Evolutionary conservation across 2,888 invertebrate genomes (phyloP).

Genomic region (Epicampocera succincta): DNA sequence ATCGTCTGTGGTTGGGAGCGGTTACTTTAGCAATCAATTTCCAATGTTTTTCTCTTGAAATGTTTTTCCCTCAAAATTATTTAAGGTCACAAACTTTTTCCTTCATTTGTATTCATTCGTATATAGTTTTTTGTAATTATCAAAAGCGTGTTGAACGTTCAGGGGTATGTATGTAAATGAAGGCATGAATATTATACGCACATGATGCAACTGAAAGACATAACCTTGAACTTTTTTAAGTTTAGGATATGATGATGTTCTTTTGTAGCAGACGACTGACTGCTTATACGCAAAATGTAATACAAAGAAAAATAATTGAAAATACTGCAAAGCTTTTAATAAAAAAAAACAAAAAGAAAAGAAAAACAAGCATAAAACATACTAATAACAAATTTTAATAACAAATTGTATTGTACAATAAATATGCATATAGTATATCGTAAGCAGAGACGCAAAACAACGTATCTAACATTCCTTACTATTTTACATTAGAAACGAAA

Average conservation of each 20-base stretch:
- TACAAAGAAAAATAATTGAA: conserved; percentile 21
- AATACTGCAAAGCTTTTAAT: neutral
- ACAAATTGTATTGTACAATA: neutral
- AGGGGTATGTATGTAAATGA: no score
- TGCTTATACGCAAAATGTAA: neutral
- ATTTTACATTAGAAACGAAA: no score
- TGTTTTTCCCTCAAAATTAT: conserved; percentile 4
- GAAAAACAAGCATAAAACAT: neutral
- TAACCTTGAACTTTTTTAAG: conserved; percentile 28
- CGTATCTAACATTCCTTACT: no score
- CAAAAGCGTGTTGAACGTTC: neutral
- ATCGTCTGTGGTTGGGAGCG: no score
- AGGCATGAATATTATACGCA: neutral
- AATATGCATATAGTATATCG: no score
- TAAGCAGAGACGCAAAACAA: no score
- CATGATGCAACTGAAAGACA: neutral
- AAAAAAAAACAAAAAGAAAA: neutral
- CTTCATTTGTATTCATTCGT: neutral
- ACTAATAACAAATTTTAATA: neutral
- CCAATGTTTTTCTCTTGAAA: conserved; percentile 1
- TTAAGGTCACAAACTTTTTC: conserved; percentile 11
- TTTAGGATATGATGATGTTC: neutral
- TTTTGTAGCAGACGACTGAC: neutral
- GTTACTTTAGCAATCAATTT: neutral
- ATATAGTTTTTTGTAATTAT: neutral